Conservation (phyloP, 2,113 vertebrate genomes). For the Phylloscopus whistleri region DNA sequence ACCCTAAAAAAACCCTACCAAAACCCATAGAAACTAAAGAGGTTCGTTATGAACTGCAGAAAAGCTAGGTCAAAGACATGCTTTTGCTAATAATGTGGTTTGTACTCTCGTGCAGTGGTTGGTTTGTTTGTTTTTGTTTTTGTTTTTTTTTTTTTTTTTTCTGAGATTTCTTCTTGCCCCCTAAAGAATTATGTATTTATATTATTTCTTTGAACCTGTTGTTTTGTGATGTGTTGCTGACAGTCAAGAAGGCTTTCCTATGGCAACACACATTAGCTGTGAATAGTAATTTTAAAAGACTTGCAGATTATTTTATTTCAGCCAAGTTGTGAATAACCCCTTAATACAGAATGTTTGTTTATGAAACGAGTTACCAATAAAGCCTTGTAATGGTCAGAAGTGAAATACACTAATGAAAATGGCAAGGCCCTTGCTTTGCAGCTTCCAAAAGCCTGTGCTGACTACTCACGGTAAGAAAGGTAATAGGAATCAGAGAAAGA, state of each 20-base stretch:
- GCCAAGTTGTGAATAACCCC: neutral
- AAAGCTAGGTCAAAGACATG: neutral
- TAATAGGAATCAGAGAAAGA: neutral
- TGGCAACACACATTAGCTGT: neutral
- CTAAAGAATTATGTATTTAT: neutral
- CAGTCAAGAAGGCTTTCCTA: neutral
- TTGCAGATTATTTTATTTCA: neutral
- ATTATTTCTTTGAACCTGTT: neutral
- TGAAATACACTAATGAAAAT: neutral
- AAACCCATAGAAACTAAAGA: neutral
- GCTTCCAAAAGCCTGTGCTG: neutral
- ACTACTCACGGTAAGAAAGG: accelerated
- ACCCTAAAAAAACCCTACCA: neutral
- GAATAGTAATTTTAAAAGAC: neutral
- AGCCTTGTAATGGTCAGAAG: neutral
- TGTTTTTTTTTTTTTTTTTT: neutral
- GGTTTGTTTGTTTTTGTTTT: neutral
- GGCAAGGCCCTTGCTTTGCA: neutral
- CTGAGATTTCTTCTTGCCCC: neutral
- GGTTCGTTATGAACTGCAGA: neutral
- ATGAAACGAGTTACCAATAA: neutral
- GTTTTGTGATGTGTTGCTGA: neutral
- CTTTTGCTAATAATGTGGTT: neutral
- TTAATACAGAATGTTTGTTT: neutral
- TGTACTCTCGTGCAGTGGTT: accelerated